Evolutionary conservation across 2,113 vertebrate species (phyloP).

Genomic region (Ellobius talpinus): DNA sequence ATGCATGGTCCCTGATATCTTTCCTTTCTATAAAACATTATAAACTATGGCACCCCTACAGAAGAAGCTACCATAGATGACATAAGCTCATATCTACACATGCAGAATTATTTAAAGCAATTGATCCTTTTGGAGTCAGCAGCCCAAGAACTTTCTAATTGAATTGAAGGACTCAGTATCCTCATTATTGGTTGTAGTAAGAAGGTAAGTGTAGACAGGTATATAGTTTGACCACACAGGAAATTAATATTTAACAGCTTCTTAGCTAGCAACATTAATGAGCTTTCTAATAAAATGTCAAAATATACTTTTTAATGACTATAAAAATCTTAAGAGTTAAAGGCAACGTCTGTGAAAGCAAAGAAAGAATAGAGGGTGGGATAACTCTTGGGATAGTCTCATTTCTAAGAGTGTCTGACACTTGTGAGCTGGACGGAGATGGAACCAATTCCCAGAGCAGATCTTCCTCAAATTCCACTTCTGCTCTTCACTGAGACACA

Average conservation of each 20-base stretch:
- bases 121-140: not conserved
- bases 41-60: not conserved
- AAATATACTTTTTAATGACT: constrained; percentile 28
- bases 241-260: constrained; percentile 58
- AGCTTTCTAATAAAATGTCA: not conserved
- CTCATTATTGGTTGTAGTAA: constrained; percentile 54
- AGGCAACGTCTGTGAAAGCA: not conserved
- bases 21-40: constrained; percentile 21
- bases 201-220: constrained; percentile 68
- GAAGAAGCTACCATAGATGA: not conserved
- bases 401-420: not conserved
- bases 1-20: not conserved
- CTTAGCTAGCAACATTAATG: constrained; percentile 25
- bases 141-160: not conserved
- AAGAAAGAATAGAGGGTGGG: not conserved
- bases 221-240: constrained; percentile 17
- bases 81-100: not conserved
- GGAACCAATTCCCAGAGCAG: constrained; percentile 8
- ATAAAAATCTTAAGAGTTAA: not conserved
- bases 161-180: not conserved
- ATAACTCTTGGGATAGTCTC: not conserved
- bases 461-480: constrained; percentile 47
- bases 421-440: not conserved
- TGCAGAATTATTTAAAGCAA: constrained; percentile 17
- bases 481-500: not conserved